phyloP scores from a whole-genome alignment of 1,140 invertebrate genomes.

The Apis laboriosa region DNA sequence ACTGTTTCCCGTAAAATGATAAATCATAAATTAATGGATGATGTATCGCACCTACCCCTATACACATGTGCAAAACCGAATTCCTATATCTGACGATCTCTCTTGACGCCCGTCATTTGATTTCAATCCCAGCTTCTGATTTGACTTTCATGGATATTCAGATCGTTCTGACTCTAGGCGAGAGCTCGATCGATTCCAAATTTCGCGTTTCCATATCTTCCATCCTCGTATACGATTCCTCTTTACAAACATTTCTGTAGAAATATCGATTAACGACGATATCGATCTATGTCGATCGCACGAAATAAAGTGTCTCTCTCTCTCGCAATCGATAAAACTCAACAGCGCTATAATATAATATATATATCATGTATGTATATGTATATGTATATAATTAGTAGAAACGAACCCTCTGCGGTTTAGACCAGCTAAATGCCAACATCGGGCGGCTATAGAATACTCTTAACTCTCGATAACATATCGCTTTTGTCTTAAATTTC shows the following conservation, averaged over 20 bases:
- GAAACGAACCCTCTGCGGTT: constrained; percentile 69
- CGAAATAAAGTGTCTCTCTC: constrained; percentile 49
- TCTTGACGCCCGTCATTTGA: not conserved
- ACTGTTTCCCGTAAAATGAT: too few relatives aligned
- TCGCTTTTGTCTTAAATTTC: constrained; percentile 32
- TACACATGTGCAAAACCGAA: too few relatives aligned
- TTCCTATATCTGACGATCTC: not conserved
- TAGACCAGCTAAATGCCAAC: constrained; percentile 74
- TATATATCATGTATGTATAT: constrained; percentile 22
- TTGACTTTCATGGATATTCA: constrained; percentile 32
- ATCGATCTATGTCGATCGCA: constrained; percentile 33
- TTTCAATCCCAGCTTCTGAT: constrained; percentile 31
- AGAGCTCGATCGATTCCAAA: constrained; percentile 36
- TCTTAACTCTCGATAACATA: constrained; percentile 55
- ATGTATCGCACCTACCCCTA: not conserved
- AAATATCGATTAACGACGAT: constrained; percentile 54
- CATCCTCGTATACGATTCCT: not conserved
- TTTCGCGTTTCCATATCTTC: not conserved
- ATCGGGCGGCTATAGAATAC: constrained; percentile 60
- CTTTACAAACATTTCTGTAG: constrained; percentile 59
- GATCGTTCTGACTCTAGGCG: constrained; percentile 13
- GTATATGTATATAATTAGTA: constrained; percentile 54
- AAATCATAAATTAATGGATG: not conserved
- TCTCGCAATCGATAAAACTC: constrained; percentile 57
- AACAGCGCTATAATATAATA: constrained; percentile 52